These are phyloP conservation scores for Tinamus guttatus DNA, from an alignment of 2,113 vertebrate species.

Conservation along the genomic window DNA sequence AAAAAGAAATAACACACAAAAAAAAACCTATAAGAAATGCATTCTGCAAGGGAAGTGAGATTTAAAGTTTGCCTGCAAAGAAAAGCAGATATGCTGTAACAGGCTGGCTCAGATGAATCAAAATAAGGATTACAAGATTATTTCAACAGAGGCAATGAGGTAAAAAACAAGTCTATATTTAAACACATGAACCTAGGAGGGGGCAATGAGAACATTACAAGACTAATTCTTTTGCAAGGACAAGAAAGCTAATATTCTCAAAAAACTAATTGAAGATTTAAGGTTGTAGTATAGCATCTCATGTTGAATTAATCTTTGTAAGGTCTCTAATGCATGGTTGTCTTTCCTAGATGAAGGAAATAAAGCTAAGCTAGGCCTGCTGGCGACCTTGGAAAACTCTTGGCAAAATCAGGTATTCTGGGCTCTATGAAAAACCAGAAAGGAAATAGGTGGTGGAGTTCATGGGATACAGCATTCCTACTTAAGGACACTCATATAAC, in stretches of 20 bases:
- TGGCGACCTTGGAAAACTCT: not conserved
- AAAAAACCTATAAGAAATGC: not conserved
- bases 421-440: not conserved
- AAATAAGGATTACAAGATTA: not conserved
- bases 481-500: not conserved
- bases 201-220: not conserved
- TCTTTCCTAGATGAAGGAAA: not conserved
- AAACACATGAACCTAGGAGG: not conserved
- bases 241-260: not conserved
- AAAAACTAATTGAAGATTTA: too few species aligned
- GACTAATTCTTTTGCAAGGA: not conserved
- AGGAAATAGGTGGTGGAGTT: not conserved
- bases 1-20: not conserved
- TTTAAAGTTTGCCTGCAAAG: not conserved
- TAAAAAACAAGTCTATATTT: not conserved
- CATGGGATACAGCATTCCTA: not conserved
- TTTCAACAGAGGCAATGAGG: not conserved
- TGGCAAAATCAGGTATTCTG: not conserved
- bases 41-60: not conserved
- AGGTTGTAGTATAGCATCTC: too few species aligned
- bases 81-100: not conserved
- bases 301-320: too few species aligned
- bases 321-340: too few species aligned
- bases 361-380: not conserved
- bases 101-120: not conserved